phyloP scores from a whole-genome alignment of 2,113 vertebrate species.

The Scatophagus argus region DNA sequence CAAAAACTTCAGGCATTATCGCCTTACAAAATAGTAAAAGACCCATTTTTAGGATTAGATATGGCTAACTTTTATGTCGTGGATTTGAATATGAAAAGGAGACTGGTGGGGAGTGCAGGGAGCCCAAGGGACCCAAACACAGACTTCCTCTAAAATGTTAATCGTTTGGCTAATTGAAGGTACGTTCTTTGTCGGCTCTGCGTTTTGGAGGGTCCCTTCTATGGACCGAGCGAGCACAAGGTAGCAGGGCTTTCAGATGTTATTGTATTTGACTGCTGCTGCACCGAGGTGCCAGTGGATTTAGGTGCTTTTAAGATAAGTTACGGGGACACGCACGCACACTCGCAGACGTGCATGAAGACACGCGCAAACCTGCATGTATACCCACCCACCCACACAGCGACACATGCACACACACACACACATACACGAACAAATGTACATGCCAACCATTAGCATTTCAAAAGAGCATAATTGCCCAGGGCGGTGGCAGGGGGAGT shows the following conservation, averaged over 20 bases:
- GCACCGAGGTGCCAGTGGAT: constrained; percentile 69
- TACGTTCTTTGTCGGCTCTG: constrained; percentile 80
- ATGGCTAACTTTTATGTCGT: constrained; percentile 76
- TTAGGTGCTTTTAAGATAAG: constrained; percentile 81
- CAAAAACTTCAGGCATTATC: constrained; percentile 68
- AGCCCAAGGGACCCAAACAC: constrained; percentile 79
- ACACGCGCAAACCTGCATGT: constrained; percentile 42
- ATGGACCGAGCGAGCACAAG: constrained; percentile 73
- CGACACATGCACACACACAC: constrained; percentile 19
- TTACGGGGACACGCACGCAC: constrained; percentile 63
- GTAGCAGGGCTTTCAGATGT: constrained; percentile 77
- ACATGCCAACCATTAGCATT: constrained; percentile 73
- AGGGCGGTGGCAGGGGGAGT: constrained; percentile 73
- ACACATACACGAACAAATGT: constrained; percentile 42
- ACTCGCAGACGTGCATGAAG: constrained; percentile 50
- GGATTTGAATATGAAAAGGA: constrained; percentile 83
- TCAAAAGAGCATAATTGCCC: constrained; percentile 80
- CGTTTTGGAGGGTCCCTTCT: constrained; percentile 78
- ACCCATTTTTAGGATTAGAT: constrained; percentile 78
- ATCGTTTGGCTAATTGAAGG: constrained; percentile 82
- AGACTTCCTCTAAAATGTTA: constrained; percentile 84
- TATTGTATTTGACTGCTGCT: constrained; percentile 81
- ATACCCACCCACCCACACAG: constrained; percentile 28
- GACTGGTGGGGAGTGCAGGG: constrained; percentile 51
- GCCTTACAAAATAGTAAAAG: constrained; percentile 75